Percentiles rank a stretch among this genome's conserved stretches.
Evolutionary conservation across 2,888 invertebrate genomes (phyloP).

Genomic region (Byasa hedistus): DNA sequence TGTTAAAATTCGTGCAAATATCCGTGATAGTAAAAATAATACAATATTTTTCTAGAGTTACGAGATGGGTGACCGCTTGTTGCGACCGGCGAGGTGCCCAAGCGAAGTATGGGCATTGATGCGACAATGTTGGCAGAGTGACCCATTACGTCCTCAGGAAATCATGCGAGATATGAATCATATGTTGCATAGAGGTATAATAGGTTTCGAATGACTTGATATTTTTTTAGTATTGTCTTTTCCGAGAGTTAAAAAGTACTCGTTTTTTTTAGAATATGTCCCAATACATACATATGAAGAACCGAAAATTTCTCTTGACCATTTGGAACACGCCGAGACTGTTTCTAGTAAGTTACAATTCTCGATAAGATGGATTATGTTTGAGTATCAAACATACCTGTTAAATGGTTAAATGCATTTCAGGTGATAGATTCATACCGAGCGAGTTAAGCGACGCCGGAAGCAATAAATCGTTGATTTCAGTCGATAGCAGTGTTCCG

Average conservation of each 20-base stretch:
- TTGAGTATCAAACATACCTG: no score
- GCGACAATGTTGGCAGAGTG: slow-evolving; percentile 89
- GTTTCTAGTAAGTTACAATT: slow-evolving; percentile 61
- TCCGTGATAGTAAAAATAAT: background rate
- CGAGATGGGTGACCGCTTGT: slow-evolving; percentile 83
- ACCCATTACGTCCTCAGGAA: slow-evolving; percentile 89
- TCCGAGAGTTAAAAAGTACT: background rate
- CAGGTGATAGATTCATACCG: slow-evolving; percentile 66
- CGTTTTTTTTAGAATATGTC: slow-evolving; percentile 59
- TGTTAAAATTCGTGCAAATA: no score
- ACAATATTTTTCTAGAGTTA: slow-evolving; percentile 75
- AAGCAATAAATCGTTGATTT: slow-evolving; percentile 68
- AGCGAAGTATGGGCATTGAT: slow-evolving; percentile 87
- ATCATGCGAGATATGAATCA: slow-evolving; percentile 92
- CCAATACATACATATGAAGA: slow-evolving; percentile 68
- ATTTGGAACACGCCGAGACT: slow-evolving; percentile 62
- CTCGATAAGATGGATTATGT: no score
- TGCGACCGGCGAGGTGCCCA: slow-evolving; percentile 85
- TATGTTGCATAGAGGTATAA: slow-evolving; percentile 84
- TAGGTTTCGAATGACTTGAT: no score
- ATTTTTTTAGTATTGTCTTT: background rate
- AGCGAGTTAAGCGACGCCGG: slow-evolving; percentile 69
- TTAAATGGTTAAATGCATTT: background rate
- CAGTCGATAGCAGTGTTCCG: slow-evolving; percentile 58
- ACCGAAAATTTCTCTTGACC: slow-evolving; percentile 65